phyloP scores from a whole-genome alignment of 2,888 invertebrate species.

The Drepanosiphum platanoidis region DNA sequence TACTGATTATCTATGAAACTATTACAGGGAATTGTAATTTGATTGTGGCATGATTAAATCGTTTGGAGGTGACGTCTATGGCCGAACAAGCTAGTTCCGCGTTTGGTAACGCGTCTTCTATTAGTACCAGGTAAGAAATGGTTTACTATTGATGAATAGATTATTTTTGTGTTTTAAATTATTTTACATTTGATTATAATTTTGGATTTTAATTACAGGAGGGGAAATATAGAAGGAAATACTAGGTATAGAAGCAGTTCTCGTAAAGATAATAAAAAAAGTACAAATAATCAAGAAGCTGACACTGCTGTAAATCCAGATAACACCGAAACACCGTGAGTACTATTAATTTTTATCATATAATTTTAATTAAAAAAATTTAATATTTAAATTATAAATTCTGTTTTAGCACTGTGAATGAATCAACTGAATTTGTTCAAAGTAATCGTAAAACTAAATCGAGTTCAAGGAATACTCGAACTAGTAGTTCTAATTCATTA shows the following conservation, averaged over 20 bases:
- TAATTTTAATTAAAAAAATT: neutral
- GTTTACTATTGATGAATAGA: neutral
- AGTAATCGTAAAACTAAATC: constrained; percentile 45
- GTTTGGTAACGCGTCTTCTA: constrained; percentile 71
- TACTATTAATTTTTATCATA: neutral
- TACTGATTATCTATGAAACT: neutral
- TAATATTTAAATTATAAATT: neutral
- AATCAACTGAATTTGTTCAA: constrained; percentile 8
- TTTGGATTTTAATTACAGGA: constrained; percentile 25
- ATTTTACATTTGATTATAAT: neutral
- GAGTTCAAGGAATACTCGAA: constrained; percentile 40
- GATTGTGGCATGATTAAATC: constrained; percentile 73
- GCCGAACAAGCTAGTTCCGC: constrained; percentile 86
- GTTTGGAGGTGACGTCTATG: constrained; percentile 86
- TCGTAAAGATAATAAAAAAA: constrained; percentile 52
- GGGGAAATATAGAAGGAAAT: constrained; percentile 59
- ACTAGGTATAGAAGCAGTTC: constrained; percentile 41
- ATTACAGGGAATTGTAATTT: constrained; percentile 48
- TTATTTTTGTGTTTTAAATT: neutral
- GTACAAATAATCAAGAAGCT: constrained; percentile 34
- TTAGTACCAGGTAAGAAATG: constrained; percentile 53
- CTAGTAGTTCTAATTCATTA: constrained; percentile 9
- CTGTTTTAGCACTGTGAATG: constrained; percentile 37
- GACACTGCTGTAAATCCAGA: constrained; percentile 9
- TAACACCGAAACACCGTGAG: constrained; percentile 33